Evolutionary conservation across 2,888 invertebrate species (phyloP).

Genomic region (Copidosoma aretas): DNA sequence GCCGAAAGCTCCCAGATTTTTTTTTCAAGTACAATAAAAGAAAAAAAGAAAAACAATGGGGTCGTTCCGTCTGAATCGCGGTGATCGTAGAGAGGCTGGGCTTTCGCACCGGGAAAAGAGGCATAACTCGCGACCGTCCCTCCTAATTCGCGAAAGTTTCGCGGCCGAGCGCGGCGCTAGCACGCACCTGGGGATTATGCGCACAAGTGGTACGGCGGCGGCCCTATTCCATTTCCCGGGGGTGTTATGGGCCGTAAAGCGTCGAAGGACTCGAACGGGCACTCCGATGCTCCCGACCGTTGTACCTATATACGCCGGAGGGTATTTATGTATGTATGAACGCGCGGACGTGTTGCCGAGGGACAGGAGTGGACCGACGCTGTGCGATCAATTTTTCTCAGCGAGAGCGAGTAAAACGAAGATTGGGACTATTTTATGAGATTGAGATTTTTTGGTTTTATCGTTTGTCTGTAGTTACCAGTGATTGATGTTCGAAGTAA

Average conservation of each 20-base stretch:
- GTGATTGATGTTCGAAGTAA: too few species aligned
- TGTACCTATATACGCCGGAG: too few species aligned
- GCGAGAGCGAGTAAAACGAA: background rate
- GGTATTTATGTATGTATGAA: too few species aligned
- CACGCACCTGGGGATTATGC: slow-evolving; percentile 27
- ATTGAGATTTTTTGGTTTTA: background rate
- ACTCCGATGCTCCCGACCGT: background rate
- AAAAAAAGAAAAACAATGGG: too few species aligned
- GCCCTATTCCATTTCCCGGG: slow-evolving; percentile 23
- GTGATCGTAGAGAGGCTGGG: background rate
- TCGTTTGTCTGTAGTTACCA: too few species aligned
- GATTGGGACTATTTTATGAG: background rate
- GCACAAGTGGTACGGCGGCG: background rate
- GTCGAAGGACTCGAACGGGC: slow-evolving; percentile 18
- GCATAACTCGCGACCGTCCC: slow-evolving; percentile 18
- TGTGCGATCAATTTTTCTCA: background rate
- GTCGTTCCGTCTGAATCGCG: background rate
- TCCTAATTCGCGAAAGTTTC: slow-evolving; percentile 35
- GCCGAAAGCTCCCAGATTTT: background rate
- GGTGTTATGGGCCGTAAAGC: slow-evolving; percentile 30
- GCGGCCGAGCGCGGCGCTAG: background rate
- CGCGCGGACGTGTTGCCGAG: too few species aligned
- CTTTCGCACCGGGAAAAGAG: background rate
- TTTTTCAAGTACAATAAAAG: background rate
- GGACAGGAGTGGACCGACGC: too few species aligned